Percentiles rank a stretch among this genome's conserved stretches.
These are phyloP conservation scores for Apocrypta bakeri DNA, from an alignment of 1,140 invertebrate genomes.

Conservation along the genomic window DNA sequence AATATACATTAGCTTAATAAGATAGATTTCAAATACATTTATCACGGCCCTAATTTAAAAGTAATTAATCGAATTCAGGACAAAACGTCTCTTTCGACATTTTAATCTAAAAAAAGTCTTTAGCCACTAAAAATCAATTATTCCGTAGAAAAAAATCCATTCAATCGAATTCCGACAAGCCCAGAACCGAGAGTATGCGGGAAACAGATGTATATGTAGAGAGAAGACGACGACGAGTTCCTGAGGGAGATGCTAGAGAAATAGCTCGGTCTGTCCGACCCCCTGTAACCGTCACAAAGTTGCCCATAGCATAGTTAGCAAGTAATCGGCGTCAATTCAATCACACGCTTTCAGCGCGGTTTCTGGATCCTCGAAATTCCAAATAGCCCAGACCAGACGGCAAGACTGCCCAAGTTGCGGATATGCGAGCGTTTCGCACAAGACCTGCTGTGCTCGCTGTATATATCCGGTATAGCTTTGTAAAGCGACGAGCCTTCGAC, in stretches of 20 bases:
- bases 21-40: too few species aligned
- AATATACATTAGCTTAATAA: too few species aligned
- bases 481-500: too few species aligned
- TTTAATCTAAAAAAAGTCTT: too few species aligned
- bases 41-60: too few species aligned
- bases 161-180: slow-evolving; percentile 5
- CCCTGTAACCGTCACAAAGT: slow-evolving; percentile 12
- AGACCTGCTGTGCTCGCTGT: too few species aligned
- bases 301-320: slow-evolving; percentile 39
- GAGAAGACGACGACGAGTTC: background rate
- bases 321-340: slow-evolving; percentile 51
- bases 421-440: too few species aligned
- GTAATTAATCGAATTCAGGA: background rate
- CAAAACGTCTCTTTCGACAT: too few species aligned
- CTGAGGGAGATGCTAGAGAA: slow-evolving; percentile 12
- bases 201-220: background rate
- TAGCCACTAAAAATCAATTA: too few species aligned
- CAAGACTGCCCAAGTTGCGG: background rate
- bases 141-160: background rate
- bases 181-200: background rate
- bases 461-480: too few species aligned
- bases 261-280: slow-evolving; percentile 8
- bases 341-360: slow-evolving; percentile 38
- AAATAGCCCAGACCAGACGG: background rate
- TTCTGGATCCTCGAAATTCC: slow-evolving; percentile 22